A percentile compares a stretch with the other conserved stretches of the same genome.
These are phyloP conservation scores for Sicus ferrugineus DNA, from an alignment of 2,888 invertebrate species.

Conservation along the genomic window DNA sequence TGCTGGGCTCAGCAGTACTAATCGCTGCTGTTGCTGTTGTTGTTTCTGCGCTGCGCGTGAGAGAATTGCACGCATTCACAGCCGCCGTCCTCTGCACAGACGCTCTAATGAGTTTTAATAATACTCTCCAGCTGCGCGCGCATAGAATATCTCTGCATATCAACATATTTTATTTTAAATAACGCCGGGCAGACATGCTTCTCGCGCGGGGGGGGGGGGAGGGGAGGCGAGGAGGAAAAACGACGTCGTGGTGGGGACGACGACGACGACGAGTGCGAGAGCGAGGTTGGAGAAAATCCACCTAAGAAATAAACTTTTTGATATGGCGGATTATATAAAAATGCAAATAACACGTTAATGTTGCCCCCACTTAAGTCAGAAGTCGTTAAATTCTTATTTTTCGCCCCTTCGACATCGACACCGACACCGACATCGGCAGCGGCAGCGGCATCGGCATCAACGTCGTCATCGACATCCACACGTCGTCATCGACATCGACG, in stretches of 20 bases:
- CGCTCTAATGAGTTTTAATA: conserved; percentile 24
- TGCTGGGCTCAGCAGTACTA: too few relatives aligned
- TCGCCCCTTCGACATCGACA: not conserved
- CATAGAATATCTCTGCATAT: conserved; percentile 1
- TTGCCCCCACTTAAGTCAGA: not conserved
- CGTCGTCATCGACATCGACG: too few relatives aligned
- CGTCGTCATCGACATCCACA: too few relatives aligned
- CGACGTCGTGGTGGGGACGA: not conserved
- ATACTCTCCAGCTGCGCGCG: conserved; percentile 8
- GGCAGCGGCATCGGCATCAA: too few relatives aligned
- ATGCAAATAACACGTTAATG: not conserved
- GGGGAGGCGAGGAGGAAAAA: too few relatives aligned
- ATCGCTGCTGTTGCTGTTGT: conserved; percentile 13
- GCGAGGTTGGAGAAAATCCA: not conserved
- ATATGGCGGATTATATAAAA: not conserved
- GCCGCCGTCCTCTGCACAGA: conserved; percentile 9
- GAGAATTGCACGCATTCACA: not conserved
- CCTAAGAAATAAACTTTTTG: not conserved
- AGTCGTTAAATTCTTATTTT: not conserved
- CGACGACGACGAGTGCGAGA: not conserved
- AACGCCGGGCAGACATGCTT: too few relatives aligned
- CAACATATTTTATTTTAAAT: not conserved
- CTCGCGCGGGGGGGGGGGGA: not conserved
- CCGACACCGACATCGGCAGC: too few relatives aligned
- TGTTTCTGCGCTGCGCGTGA: not conserved